phyloP scores from a whole-genome alignment of 2,113 vertebrate species.

The Datnioides undecimradiatus region DNA sequence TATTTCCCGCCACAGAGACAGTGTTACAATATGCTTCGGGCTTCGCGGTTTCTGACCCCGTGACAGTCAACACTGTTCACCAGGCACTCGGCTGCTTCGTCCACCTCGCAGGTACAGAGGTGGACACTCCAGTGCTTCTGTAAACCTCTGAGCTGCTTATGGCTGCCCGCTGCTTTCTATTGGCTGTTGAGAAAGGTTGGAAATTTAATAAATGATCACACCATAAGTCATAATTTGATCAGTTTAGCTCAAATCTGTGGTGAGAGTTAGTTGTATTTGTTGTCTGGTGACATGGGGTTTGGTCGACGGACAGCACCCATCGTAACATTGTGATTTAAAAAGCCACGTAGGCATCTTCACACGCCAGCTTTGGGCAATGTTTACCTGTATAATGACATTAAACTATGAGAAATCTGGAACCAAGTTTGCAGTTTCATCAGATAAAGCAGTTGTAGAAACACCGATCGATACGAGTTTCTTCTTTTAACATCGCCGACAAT shows the following conservation, averaged over 20 bases:
- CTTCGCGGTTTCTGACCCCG: neutral
- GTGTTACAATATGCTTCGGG: neutral
- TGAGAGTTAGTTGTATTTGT: too few relatives aligned
- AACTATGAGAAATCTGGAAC: too few relatives aligned
- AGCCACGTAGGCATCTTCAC: too few relatives aligned
- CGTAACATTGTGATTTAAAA: too few relatives aligned
- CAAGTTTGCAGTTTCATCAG: neutral
- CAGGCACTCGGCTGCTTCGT: neutral
- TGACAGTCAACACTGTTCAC: too few relatives aligned
- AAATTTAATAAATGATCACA: neutral
- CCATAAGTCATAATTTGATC: neutral
- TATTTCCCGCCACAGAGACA: neutral
- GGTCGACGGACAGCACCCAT: too few relatives aligned
- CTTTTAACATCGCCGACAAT: neutral
- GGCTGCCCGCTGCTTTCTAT: neutral
- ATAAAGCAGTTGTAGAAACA: neutral
- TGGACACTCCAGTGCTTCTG: too few relatives aligned
- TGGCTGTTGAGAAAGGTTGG: neutral
- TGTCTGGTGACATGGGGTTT: too few relatives aligned
- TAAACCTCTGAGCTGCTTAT: too few relatives aligned
- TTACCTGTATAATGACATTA: too few relatives aligned
- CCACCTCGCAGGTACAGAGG: too few relatives aligned
- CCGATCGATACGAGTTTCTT: neutral
- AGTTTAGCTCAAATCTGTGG: neutral
- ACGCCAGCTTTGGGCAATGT: too few relatives aligned